Evolutionary conservation across 2,797 vertebrate genomes (phyloP), one percentile per base, ranked within the genome.

Genomic region (Chaenodraco wilsoni): DNA sequence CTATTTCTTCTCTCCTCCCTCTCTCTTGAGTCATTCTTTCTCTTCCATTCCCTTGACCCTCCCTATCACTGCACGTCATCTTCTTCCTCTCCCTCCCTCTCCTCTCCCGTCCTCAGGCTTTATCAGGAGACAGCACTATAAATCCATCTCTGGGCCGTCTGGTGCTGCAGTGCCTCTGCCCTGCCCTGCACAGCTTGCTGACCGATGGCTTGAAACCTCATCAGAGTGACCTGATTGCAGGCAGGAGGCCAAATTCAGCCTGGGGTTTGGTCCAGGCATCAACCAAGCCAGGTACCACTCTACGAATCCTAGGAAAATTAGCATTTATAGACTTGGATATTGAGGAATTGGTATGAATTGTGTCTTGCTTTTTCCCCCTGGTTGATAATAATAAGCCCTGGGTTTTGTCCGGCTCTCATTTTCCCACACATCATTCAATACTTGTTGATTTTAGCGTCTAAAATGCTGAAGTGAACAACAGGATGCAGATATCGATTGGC

Each of bases 211-310:
- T 99, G 77, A 99, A 97, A 87, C 97, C 97, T 0, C 96, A 97
- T 90, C 97, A 97, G 93, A 98, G 96, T 91, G 98, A 99, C 74
- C 88, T 99, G 27, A 98, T 99, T 79, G 94, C 96, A 1, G 98
- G 98, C 75, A 95, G 97, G 85, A 94, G 97, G 83, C 95, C 94
- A 64, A 97, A 95, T 69, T 97, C 96, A 3, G 95, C 97, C 40
- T 99, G 98, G 97, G 95, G 95, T 0, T 93, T 99, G 70, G 95
- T 98, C 67, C 97, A 97, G 91, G 96, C 96, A 1, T 98, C 98
- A 0, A 95, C 95, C 59, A 96, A 93, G 80, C 93, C 95, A 92
- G 97, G 98, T 98, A 92, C 21, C 11, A 57, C n/a, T 5, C 16
- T 33, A 48, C 52, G 27, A 40, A 45, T 40, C 14, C 31, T n/a